Conservation (phyloP, 2,113 vertebrate species). For the Pristiophorus japonicus region DNA sequence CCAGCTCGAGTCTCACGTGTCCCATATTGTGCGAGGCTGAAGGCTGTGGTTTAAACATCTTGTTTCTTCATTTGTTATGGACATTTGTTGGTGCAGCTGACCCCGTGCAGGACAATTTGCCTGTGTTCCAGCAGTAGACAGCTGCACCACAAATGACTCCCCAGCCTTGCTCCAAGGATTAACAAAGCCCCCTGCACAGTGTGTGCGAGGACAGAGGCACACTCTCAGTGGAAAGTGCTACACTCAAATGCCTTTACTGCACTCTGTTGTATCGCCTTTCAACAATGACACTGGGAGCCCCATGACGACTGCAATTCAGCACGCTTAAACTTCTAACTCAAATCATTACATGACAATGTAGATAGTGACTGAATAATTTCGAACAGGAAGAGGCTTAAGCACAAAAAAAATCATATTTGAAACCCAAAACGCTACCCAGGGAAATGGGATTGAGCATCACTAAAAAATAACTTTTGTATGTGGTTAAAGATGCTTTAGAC, state of each 20-base stretch:
- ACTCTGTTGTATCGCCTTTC: slow-evolving; percentile 61
- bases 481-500: not conserved
- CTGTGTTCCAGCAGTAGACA: slow-evolving; percentile 78
- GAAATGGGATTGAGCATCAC: slow-evolving; percentile 61
- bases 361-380: slow-evolving; percentile 69
- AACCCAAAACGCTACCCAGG: slow-evolving; percentile 69
- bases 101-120: slow-evolving; percentile 74
- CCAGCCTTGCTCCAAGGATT: slow-evolving; percentile 78
- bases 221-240: slow-evolving; percentile 23
- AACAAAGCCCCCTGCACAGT: slow-evolving; percentile 58
- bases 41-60: slow-evolving; percentile 57
- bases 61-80: slow-evolving; percentile 70
- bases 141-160: slow-evolving; percentile 80
- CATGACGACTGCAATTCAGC: slow-evolving; percentile 67
- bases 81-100: slow-evolving; percentile 85
- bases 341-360: slow-evolving; percentile 82
- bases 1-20: slow-evolving; percentile 46
- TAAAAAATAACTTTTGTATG: not conserved
- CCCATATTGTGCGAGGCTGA: slow-evolving; percentile 43
- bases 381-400: slow-evolving; percentile 87
- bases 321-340: slow-evolving; percentile 69
- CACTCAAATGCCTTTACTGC: slow-evolving; percentile 46
- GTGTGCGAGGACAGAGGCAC: slow-evolving; percentile 52
- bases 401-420: slow-evolving; percentile 71
- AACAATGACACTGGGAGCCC: slow-evolving; percentile 62